Evolutionary conservation across 1,140 invertebrate species (phyloP), one percentile per base, ranked within the genome.

Genomic region (Tetraneura akinire): DNA sequence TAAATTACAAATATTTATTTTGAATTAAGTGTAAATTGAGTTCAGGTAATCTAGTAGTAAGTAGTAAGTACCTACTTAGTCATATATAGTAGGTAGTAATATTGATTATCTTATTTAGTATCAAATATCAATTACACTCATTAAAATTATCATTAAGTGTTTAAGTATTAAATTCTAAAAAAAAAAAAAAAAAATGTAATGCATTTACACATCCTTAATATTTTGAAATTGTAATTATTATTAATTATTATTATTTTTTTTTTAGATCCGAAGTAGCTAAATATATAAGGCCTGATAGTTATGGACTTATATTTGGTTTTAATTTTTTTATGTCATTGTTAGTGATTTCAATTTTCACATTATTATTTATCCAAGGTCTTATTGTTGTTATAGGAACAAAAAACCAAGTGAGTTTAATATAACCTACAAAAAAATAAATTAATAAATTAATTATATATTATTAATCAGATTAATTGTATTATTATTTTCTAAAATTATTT

Each of bases 241-340:
- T 37, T 37, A n/a, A n/a, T n/a, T 37, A 37, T 37, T 37, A 37
- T 37, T 37, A 37, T 37, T 3, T 37, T 37, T 37, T 45, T 86
- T 87, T 16, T 84, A 96, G 94, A 85, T 91, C 92, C 68, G 93
- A 96, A 87, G 91, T 97, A 55, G 95, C 95, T 0, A 90, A 92
- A 82, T 86, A 90, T 66, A 88, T 98, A 71, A 87, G 89, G 51
- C 90, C 92, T 82, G 93, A 96, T 80, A 94, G 93, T 85, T 96
- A 94, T 85, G 94, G 93, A 8, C 85, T 97, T 13, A 91, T 98
- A 82, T 97, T 97, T 86, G 96, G 96, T 14, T 88, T 96, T 62
- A 97, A 96, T 86, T 95, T 92, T 0, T 92, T 97, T 74, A 47
- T 94, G 0, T 93, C 94, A n/a, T 87, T 96, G 0, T 83, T 89